These are phyloP conservation scores for Sminthurides bifidus DNA, from an alignment of 1,140 invertebrate genomes.

Conservation along the genomic window DNA sequence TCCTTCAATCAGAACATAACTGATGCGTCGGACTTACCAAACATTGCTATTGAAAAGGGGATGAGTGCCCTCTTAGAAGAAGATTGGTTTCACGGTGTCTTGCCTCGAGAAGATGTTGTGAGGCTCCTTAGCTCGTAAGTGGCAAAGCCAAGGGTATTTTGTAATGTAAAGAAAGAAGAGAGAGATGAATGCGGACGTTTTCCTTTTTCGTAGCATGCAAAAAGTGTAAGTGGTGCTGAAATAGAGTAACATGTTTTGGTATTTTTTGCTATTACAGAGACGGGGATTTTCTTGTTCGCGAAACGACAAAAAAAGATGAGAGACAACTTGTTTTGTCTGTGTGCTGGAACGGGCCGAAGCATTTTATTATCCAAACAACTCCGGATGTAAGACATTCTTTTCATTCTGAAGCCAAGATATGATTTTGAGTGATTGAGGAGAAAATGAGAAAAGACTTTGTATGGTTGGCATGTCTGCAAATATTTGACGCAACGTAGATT, in stretches of 20 bases:
- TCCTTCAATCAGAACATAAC: no score
- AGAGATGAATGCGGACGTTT: no score
- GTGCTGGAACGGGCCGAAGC: constrained; percentile 81
- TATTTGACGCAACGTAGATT: no score
- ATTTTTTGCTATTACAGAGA: constrained; percentile 35
- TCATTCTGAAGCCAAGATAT: no score
- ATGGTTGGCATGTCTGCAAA: no score
- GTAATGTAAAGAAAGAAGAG: no score
- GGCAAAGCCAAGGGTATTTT: no score
- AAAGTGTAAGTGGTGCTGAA: no score
- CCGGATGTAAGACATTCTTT: constrained; percentile 54
- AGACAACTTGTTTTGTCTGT: constrained; percentile 88
- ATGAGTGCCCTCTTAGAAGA: constrained; percentile 56
- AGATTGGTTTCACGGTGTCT: constrained; percentile 94
- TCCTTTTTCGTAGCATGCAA: no score
- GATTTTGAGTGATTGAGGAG: no score
- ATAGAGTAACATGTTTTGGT: no score
- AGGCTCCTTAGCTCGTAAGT: constrained; percentile 51
- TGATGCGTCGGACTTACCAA: constrained; percentile 1
- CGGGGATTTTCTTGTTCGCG: constrained; percentile 87
- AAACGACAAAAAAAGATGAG: constrained; percentile 85
- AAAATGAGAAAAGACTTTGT: no score
- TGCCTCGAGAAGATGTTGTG: constrained; percentile 91
- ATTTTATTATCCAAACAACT: constrained; percentile 94
- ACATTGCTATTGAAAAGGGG: constrained; percentile 19